These are phyloP conservation scores for Nysson spinosus DNA, from an alignment of 2,888 invertebrate species.

Conservation along the genomic window DNA sequence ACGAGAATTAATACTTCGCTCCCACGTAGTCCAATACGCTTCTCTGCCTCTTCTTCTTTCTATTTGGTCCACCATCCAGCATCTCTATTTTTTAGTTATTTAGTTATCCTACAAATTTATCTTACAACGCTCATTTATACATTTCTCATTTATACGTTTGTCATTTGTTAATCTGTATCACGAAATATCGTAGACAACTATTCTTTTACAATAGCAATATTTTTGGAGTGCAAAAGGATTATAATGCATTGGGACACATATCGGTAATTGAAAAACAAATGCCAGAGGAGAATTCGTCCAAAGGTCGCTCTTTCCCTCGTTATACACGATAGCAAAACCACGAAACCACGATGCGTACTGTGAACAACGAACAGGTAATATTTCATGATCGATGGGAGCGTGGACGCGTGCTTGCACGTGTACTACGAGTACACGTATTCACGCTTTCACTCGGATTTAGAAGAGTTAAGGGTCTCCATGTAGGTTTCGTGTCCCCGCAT, in stretches of 20 bases:
- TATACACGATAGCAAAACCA: constrained; percentile 41
- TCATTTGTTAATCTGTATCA: no score
- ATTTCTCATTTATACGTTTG: background rate
- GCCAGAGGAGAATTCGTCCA: background rate
- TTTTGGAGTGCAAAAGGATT: no score
- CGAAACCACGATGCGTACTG: constrained; percentile 20
- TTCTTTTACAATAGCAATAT: no score
- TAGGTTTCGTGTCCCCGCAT: constrained; percentile 47
- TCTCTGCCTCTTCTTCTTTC: background rate
- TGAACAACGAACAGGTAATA: constrained; percentile 9
- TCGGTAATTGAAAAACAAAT: no score
- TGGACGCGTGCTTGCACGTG: constrained; percentile 16
- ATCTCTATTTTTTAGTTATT: constrained; percentile 1
- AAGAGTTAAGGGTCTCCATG: constrained; percentile 38
- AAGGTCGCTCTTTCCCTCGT: background rate
- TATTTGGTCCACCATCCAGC: background rate
- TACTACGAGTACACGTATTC: constrained; percentile 18
- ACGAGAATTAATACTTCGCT: constrained; percentile 69
- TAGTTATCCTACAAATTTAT: background rate
- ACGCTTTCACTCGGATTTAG: constrained; percentile 21
- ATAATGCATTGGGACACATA: no score
- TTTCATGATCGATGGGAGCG: constrained; percentile 12
- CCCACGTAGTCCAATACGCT: constrained; percentile 58
- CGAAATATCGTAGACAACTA: no score
- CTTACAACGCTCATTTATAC: background rate